Evolutionary conservation across 2,113 vertebrate genomes (phyloP).

Genomic region (Rhabdornis inornatus): DNA sequence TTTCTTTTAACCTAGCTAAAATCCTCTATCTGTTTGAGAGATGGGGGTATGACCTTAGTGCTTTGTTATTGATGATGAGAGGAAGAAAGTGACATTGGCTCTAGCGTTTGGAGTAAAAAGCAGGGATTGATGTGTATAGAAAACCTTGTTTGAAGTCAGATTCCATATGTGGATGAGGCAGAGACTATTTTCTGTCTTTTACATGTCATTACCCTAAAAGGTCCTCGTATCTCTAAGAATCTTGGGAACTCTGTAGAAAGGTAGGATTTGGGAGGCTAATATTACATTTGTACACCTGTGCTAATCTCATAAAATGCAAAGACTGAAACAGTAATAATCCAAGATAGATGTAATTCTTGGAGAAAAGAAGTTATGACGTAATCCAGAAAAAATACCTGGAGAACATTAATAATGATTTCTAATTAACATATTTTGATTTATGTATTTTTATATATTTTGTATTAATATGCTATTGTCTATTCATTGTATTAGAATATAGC

Average conservation of each 20-base stretch:
- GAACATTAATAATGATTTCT: background rate
- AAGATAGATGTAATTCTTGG: background rate
- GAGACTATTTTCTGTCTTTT: background rate
- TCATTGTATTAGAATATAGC: background rate
- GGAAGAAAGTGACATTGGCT: background rate
- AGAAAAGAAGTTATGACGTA: background rate
- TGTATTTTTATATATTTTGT: background rate
- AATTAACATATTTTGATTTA: background rate
- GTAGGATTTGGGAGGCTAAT: background rate
- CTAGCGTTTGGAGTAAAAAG: background rate
- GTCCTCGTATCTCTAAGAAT: background rate
- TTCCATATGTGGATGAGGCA: background rate
- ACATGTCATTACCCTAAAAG: background rate
- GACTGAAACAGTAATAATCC: background rate
- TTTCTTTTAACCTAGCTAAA: background rate
- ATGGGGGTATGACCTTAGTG: background rate
- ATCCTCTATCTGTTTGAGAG: background rate
- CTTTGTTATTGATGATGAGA: background rate
- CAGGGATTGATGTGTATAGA: background rate
- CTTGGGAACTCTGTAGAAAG: background rate
- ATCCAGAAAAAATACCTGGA: background rate
- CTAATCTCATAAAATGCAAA: background rate
- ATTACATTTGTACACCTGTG: background rate
- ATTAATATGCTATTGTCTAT: background rate
- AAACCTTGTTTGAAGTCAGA: background rate